Evolutionary conservation across 2,797 vertebrate genomes (phyloP).

Genomic region (Octomys mimax): DNA sequence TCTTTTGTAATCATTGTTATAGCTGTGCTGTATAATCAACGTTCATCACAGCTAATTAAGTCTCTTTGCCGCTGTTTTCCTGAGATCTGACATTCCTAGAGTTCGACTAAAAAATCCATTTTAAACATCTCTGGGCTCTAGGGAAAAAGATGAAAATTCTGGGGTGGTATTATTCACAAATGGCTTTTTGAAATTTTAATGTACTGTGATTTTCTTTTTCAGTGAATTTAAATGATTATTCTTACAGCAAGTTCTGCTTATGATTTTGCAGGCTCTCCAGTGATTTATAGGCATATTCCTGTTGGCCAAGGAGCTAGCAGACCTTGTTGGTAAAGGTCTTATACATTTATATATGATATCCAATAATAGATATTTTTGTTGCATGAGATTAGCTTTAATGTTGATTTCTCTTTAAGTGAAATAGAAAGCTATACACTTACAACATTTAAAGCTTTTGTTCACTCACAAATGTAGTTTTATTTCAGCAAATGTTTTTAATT

Average conservation of each 20-base stretch:
- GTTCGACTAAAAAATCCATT: constrained; percentile 87
- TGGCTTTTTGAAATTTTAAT: constrained; percentile 79
- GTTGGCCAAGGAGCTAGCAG: background rate
- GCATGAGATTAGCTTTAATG: background rate
- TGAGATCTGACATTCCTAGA: constrained; percentile 84
- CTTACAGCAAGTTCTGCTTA: background rate
- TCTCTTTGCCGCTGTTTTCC: constrained; percentile 83
- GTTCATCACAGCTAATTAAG: constrained; percentile 89
- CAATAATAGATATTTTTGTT: background rate
- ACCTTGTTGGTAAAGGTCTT: background rate
- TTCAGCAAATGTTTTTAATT: constrained; percentile 46
- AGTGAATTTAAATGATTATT: constrained; percentile 47
- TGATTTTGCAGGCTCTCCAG: background rate
- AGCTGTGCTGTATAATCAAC: constrained; percentile 87
- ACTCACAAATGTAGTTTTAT: constrained; percentile 12
- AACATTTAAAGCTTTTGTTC: constrained; percentile 46
- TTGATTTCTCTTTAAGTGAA: constrained; percentile 44
- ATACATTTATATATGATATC: background rate
- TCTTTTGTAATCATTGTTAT: constrained; percentile 87
- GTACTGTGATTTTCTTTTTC: constrained; percentile 56
- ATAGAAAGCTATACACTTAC: background rate
- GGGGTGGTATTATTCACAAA: constrained; percentile 71
- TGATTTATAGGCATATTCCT: background rate
- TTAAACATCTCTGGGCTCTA: constrained; percentile 75
- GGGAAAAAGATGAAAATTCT: constrained; percentile 50